Evolutionary conservation across 92 coral and sea anemone species (phyloP).

Genomic region (Parazoanthus atlanticus): DNA sequence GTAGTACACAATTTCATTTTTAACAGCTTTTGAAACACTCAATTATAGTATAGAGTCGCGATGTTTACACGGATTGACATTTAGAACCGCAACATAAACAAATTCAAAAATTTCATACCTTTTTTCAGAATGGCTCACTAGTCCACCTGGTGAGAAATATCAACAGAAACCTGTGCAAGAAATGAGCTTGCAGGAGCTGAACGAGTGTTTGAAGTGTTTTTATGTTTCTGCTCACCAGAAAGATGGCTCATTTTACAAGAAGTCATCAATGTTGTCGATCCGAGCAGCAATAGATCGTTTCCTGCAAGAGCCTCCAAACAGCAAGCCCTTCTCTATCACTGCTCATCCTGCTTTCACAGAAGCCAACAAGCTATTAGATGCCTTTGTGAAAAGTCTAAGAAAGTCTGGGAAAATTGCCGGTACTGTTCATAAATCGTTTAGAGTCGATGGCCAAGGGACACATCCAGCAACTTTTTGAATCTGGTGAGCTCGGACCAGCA

Average conservation of each 20-base stretch:
- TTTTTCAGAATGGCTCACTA: constrained; percentile 13
- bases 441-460: constrained; percentile 57
- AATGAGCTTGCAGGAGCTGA: too few relatives aligned
- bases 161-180: constrained; percentile 29
- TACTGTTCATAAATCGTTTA: constrained; percentile 66
- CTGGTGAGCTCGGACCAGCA: constrained; percentile 67
- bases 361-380: constrained; percentile 57
- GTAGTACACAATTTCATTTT: background rate
- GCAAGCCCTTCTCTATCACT: constrained; percentile 47
- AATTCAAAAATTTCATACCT: constrained; percentile 14
- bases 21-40: background rate
- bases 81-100: background rate
- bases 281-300: constrained; percentile 60
- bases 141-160: constrained; percentile 8
- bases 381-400: constrained; percentile 51
- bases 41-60: background rate
- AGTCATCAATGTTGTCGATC: constrained; percentile 48
- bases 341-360: constrained; percentile 53
- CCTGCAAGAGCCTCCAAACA: constrained; percentile 47
- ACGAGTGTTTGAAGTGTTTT: too few relatives aligned
- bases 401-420: constrained; percentile 57
- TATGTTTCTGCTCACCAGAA: too few relatives aligned
- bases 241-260: too few relatives aligned
- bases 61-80: background rate
- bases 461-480: constrained; percentile 46